These are phyloP conservation scores for Ciona savignyi DNA, from an alignment of 23 tunicate species.

Conservation along the genomic window DNA sequence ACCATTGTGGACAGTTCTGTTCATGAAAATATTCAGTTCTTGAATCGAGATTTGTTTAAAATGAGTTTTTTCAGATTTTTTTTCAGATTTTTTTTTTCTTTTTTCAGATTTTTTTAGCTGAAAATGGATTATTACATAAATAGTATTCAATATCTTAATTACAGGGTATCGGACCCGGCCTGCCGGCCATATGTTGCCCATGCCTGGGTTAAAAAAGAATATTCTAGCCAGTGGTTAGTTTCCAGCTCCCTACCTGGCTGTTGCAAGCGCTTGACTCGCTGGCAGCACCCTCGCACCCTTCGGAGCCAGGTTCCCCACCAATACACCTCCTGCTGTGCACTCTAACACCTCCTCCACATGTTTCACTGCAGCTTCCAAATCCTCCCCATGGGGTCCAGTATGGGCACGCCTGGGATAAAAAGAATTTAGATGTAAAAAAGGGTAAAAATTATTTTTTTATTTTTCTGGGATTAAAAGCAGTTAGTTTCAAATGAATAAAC, in stretches of 20 bases:
- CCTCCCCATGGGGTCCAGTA: constrained; percentile 58
- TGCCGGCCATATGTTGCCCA: too few relatives aligned
- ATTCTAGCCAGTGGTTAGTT: too few relatives aligned
- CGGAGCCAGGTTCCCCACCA: constrained; percentile 44
- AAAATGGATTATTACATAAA: too few relatives aligned
- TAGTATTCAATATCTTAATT: too few relatives aligned
- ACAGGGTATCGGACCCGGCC: too few relatives aligned
- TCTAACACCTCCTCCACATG: constrained; percentile 54
- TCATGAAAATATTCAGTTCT: neutral
- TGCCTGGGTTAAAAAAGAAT: too few relatives aligned
- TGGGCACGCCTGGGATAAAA: constrained; percentile 50
- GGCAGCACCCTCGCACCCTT: constrained; percentile 21
- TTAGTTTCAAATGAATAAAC: too few relatives aligned
- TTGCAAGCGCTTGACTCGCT: constrained; percentile 12
- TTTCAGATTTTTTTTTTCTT: too few relatives aligned
- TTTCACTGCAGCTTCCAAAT: constrained; percentile 34
- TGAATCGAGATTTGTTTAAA: neutral
- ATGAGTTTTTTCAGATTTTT: neutral
- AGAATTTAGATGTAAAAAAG: too few relatives aligned
- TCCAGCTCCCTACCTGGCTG: constrained; percentile 4
- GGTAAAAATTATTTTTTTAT: too few relatives aligned
- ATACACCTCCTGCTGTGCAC: constrained; percentile 37
- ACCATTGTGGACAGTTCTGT: constrained; percentile 56
- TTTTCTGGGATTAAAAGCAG: too few relatives aligned
- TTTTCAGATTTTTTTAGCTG: too few relatives aligned